Base-by-base conservation (phyloP, 2,888 invertebrate species). In the Lutraria lutraria region DNA sequence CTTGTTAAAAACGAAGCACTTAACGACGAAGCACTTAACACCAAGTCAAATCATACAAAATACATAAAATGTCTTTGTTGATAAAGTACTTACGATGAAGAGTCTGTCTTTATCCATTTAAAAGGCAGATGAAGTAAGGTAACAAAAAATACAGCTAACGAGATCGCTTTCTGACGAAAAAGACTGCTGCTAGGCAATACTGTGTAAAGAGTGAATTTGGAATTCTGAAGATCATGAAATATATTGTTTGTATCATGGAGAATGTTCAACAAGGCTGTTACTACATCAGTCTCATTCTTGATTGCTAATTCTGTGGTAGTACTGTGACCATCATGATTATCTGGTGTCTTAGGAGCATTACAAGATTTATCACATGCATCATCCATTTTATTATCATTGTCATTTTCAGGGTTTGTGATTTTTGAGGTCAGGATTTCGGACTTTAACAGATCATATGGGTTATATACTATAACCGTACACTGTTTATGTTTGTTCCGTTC, bases 391-490 rank as follows among this genome's bases (percentile, higher is more conserved):
- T 68, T 89, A 53, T 87, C 87, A 72, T 34, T 43, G 1, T 76
- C 13, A 76, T 80, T 80, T 34, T 43, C 52, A n/a, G 15, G 31
- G 13, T 12, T 53, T 56, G 19, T 52, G 15, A 52, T 29, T n/a
- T 56, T 81, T 85, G 83, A 86, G 84, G 53, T 63, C 6, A 92
- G 53, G 21, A 90, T 43, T 31, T 90, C 90, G 16, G 94, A 94
- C 31, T 92, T 87, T 15, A 93, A 82, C 81, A 94, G 63, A 15
- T 92, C 92, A 29, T 80, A 54, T 21, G 94, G 92, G 87, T 92
- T 86, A 88, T 91, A 95, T 15, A 94, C 89, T 34, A 95, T 90
- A 52, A 91, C 86, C 21, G 93, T 93, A 80, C 91, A 90, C 16
- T 86, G 34, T 16, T 76, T 68, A 68, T 54, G 56, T 21, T 31